Evolutionary conservation across 1,140 invertebrate genomes (phyloP).

Genomic region (Cyclargus thomasi): DNA sequence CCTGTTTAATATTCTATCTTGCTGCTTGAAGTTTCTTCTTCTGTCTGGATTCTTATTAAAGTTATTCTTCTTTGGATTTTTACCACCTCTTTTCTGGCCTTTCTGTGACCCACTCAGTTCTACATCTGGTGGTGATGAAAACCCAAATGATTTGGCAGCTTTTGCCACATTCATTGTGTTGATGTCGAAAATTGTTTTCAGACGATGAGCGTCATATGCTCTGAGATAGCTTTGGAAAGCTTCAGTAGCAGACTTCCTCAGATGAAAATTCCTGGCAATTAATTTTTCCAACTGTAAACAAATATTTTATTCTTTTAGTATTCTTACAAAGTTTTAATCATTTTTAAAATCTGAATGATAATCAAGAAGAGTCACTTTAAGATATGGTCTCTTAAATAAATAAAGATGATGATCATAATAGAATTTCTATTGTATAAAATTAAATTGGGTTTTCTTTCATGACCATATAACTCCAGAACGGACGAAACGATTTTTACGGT

Average conservation of each 20-base stretch:
- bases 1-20: neutral
- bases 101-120: neutral
- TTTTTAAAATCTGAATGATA: too few relatives aligned
- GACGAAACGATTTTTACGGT: too few relatives aligned
- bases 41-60: neutral
- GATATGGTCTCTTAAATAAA: too few relatives aligned
- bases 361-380: too few relatives aligned
- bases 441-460: too few relatives aligned
- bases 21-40: neutral
- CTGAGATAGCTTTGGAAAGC: constrained; percentile 5
- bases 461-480: too few relatives aligned
- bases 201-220: constrained; percentile 65
- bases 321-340: too few relatives aligned
- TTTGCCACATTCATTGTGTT: constrained; percentile 54
- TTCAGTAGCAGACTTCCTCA: neutral
- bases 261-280: constrained; percentile 1
- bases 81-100: neutral
- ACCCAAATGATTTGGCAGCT: constrained; percentile 4
- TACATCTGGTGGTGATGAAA: neutral
- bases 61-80: neutral
- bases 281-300: neutral
- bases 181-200: constrained; percentile 97
- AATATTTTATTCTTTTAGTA: neutral
- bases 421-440: too few relatives aligned
- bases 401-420: too few relatives aligned